Evolutionary conservation across 2,113 vertebrate species (phyloP), one percentile per base, ranked within the genome.

Genomic region (Hippocampus comes): DNA sequence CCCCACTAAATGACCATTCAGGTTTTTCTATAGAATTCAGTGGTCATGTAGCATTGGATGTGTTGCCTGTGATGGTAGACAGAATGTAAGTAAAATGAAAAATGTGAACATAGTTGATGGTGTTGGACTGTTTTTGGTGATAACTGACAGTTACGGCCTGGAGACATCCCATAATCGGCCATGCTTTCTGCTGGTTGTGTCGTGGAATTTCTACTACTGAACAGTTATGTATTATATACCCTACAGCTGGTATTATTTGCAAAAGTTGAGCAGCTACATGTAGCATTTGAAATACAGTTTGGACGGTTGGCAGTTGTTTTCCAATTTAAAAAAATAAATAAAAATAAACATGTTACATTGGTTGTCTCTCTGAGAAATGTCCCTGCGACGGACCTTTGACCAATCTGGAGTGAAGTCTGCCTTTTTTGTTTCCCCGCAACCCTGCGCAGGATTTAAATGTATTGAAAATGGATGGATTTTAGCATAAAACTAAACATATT

Each of bases 251-350:
- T 59, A 55, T 73, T 73, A 41, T 41, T 43, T 65, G 14, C 67
- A 70, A 12, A 74, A 55, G 60, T 70, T 67, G 63, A 79, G 66
- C 67, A 57, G 69, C 56, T 75, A 63, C 27, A 75, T 79, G 76
- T 82, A 83, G 79, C 76, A 81, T 72, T 63, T 78, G 66, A 56
- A 69, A 67, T 69, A 67, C 42, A 67, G 73, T 73, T 82, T 27
- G 74, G 67, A 82, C 68, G 78, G 70, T 27, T 66, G n/a, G n/a
- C n/a, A 48, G 42, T 48, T 66, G 76, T 78, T 85, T 82, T 78
- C 74, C 25, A 90, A 85, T 87, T 86, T 88, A 88, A 79, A 66
- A 56, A 90, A 88, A 78, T 57, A 55, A 85, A 89, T 34, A 38
- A 1, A 38, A 38, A 38, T 38, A 65, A 27, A 27, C 2, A 12